phyloP scores from a whole-genome alignment of 2,797 vertebrate genomes.

The Galago senegalensis region DNA sequence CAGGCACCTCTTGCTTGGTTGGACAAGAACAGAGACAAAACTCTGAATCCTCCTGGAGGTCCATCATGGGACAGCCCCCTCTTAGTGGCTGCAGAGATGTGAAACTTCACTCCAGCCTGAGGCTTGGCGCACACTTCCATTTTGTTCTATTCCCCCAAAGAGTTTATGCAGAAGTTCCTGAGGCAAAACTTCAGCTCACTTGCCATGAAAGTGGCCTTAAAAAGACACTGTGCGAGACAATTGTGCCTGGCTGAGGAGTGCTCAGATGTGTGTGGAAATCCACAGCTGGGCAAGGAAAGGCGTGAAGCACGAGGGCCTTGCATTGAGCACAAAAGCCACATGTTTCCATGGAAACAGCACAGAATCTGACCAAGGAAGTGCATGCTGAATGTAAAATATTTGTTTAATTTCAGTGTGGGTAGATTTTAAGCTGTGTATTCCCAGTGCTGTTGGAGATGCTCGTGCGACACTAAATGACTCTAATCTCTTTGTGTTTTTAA shows the following conservation, averaged over 20 bases:
- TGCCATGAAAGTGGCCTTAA: not conserved
- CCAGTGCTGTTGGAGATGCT: not conserved
- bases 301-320: too few species aligned
- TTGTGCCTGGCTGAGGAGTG: fast-evolving
- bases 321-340: fast-evolving
- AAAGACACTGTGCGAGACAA: fast-evolving
- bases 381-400: conserved; percentile 67
- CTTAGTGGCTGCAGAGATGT: fast-evolving
- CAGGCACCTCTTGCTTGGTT: not conserved
- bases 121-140: not conserved
- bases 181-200: not conserved
- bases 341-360: conserved; percentile 63
- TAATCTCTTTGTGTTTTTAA: conserved; percentile 35
- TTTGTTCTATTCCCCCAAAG: not conserved
- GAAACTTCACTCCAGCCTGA: fast-evolving
- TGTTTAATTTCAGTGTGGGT: conserved; percentile 76
- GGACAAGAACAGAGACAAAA: not conserved
- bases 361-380: not conserved
- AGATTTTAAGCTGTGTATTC: conserved; percentile 30
- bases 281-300: not conserved
- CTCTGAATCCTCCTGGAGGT: not conserved
- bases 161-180: fast-evolving
- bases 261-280: fast-evolving
- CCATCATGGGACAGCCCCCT: fast-evolving
- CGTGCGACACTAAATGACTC: not conserved